Evolutionary conservation across 2,888 invertebrate species (phyloP), one percentile per base, ranked within the genome.

Genomic region (Andrena fulva): DNA sequence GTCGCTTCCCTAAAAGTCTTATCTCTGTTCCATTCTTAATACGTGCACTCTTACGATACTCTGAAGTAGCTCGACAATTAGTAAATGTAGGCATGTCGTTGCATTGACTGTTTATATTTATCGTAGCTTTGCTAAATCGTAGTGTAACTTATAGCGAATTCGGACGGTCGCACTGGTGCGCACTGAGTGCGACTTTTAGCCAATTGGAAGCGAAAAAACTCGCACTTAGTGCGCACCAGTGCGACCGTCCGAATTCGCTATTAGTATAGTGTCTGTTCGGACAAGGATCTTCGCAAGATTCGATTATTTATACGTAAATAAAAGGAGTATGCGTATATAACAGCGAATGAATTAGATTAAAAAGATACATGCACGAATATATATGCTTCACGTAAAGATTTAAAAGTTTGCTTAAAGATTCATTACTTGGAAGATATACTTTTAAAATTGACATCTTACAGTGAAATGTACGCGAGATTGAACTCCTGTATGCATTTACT

Each of bases 1-100:
- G 24, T 77, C 76, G 80, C 77, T 72, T 71, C 42, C 66, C 63
- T 74, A n/a, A 24, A 75, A 76, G 12, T 60, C 29, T 64, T 77
- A 54, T 48, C 72, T 69, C 7, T 72, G 33, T 72, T 76, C 3
- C 60, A 48, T 73, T 67, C 0, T 62, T 42, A 60, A 74, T 48
- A 80, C 24, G 42, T 64, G 52, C 80, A 79, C 59, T 74, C 33
- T 48, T 31, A 72, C 52, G 29, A 70, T 63, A 27, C 76, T 72
- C 29, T 73, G 0, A 64, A n/a, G 33, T 80, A 80, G 56, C 56
- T 70, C 27, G 72, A 70, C 4, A 73, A 54, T 31, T 77, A 77
- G 72, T 54, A 69, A 74, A 71, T 20, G 56, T 77, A 76, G 48
- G 59, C 59, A 84, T 69, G 72, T 72, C 62, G 29, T 73, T 48